Base-by-base conservation (phyloP, 2,888 invertebrate genomes). In the Drosophila ezoana region DNA sequence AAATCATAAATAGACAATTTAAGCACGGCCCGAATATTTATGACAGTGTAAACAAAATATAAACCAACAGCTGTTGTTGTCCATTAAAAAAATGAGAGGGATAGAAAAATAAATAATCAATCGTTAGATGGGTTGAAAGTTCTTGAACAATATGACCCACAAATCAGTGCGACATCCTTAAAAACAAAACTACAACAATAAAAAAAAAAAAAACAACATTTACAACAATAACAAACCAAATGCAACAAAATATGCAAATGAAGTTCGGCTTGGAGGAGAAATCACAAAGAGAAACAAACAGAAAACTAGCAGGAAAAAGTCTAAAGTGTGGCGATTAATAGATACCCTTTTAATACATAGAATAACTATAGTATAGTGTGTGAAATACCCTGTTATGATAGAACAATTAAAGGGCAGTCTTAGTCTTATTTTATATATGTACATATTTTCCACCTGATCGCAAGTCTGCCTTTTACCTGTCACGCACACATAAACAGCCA, bases 31-130 rank as follows among this genome's bases (percentile, higher is more conserved):
- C 53, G 48, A 66, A 72, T 66, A 83, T 82, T 82, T 73, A 80
- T 76, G 77, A 52, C 71, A 71, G 59, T 45, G 49, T 66, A 76
- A 76, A 74, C 65, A 82, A 76, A 56, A 51, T 40, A 40, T 41
- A 47, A 28, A 13, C 2, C 38, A 74, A 76, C 81, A 82, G 81
- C 84, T 82, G 87, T 81, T 78, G 53, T 57, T 83, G 81, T 81
- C 82, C 37, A 64, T 87, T 71, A 66, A 57, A 52, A 45, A 28
- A 47, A 9, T 16, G 41, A 11, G 43, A 40, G 8, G 48, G 48
- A 45, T 45, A 57, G 28, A 38, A 58, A 48, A 28, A 61, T 51
- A 61, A 56, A 48, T 37, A 51, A 66, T 51, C n/a, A 33, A 51
- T 44, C 38, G 47, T 33, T 48, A 23, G 56, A 10, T 13, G 3